Percentiles rank a stretch among this genome's conserved stretches.
Conservation (phyloP, 2,888 invertebrate species). For the Epinotia brunnichana region DNA sequence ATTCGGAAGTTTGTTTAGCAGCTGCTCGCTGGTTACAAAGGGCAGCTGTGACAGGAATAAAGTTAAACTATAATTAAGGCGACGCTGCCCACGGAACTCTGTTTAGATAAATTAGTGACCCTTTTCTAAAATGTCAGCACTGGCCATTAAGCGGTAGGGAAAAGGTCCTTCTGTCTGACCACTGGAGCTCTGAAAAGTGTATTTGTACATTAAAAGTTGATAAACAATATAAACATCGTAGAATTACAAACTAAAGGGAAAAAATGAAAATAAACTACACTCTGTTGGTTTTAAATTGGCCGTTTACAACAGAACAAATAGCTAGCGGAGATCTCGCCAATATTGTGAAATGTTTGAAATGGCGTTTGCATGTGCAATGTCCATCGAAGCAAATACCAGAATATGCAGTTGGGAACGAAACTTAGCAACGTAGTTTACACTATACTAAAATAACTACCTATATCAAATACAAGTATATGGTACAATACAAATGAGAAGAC, state of each 20-base stretch:
- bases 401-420: not conserved
- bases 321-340: not conserved
- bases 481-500: too few species aligned
- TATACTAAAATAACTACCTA: too few species aligned
- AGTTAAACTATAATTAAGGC: slow-evolving; percentile 81
- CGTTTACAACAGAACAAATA: slow-evolving; percentile 10
- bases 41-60: slow-evolving; percentile 70
- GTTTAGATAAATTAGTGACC: slow-evolving; percentile 81
- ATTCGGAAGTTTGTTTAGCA: slow-evolving; percentile 20
- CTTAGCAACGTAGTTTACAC: too few species aligned
- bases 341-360: slow-evolving; percentile 22
- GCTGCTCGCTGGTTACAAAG: slow-evolving; percentile 48
- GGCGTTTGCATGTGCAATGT: not conserved
- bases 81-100: slow-evolving; percentile 65
- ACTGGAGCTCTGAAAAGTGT: slow-evolving; percentile 55
- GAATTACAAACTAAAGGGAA: not conserved
- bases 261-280: slow-evolving; percentile 5
- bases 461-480: too few species aligned
- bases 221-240: slow-evolving; percentile 56
- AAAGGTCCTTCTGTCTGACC: slow-evolving; percentile 62
- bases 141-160: slow-evolving; percentile 69
- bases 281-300: slow-evolving; percentile 15
- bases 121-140: slow-evolving; percentile 79
- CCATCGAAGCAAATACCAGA: slow-evolving; percentile 1
- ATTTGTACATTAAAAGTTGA: slow-evolving; percentile 65